Base-by-base conservation (phyloP, 2,797 vertebrate genomes). In the Eurystomus glaucurus region DNA sequence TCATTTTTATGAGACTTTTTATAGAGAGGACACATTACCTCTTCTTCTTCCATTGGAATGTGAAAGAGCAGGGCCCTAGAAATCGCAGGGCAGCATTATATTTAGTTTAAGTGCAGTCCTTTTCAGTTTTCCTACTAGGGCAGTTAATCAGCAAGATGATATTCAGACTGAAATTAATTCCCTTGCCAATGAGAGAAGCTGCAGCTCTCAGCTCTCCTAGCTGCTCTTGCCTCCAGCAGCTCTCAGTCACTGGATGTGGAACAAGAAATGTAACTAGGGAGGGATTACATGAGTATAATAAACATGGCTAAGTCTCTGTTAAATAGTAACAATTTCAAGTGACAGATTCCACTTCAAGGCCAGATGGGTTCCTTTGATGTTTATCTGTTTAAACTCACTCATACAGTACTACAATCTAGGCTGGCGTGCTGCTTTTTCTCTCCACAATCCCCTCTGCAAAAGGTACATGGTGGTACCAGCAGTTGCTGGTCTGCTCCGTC, bases 291-390 rank as follows among this genome's bases (percentile, higher is more conserved):
- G 19, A 90, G 52, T 61, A 65, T 89, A 69, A 91, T 87, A 96
- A 96, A 96, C 70, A 93, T 29, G 84, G 64, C 92, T 94, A 96
- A 84, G 88, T 96, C 88, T 88, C 75, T 87, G 90, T 80, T 94
- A 77, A 96, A 94, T n/a, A 54, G 85, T 23, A 70, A 82, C 88
- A 87, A 87, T 96, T 88, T 93, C 93, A 90, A 96, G 74, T 69
- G 77, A 92, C 83, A 85, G 90, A 91, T 96, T 92, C 70, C 60
- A 85, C 90, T 93, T 91, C 90, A 94, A 94, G 97, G 96, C 88
- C 84, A 80, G 83, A 77, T 51, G 93, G 35, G 80, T 92, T 85
- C 64, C 83, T 94, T 93, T 94, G 95, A 93, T 96, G 94, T 97
- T 97, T 93, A 74, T 93, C 88, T 95, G 71, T 87, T 96, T 80